Conservation (phyloP, 2,797 vertebrate species). For the Otolemur crassicaudatus region DNA sequence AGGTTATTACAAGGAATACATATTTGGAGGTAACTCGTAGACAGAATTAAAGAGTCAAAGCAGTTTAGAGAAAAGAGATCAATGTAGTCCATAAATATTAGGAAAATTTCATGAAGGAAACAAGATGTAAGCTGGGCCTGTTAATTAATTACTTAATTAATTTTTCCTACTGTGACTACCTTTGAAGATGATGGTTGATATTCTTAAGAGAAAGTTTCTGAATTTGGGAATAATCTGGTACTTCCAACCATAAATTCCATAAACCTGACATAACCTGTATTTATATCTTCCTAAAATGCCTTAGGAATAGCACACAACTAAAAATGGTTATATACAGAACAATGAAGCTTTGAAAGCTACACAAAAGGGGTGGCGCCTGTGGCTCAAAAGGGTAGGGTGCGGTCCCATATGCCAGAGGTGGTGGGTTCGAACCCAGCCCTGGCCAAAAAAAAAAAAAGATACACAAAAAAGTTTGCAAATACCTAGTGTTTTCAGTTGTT, state of each 20-base stretch:
- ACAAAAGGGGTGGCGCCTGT: background rate
- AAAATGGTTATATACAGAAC: background rate
- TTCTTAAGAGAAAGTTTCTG: background rate
- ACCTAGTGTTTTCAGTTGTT: background rate
- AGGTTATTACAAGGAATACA: background rate
- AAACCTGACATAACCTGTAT: background rate
- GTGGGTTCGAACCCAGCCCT: too few relatives aligned
- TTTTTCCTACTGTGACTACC: background rate
- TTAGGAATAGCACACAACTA: conserved; percentile 41
- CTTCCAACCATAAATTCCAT: background rate
- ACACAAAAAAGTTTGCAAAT: background rate
- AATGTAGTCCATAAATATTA: background rate
- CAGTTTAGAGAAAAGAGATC: background rate
- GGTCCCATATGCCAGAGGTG: too few relatives aligned
- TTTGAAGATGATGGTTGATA: background rate
- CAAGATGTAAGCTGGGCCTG: background rate
- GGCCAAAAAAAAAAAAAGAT: background rate
- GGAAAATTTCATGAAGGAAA: background rate
- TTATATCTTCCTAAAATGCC: background rate
- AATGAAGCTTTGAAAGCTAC: background rate
- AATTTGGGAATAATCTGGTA: background rate
- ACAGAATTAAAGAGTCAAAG: background rate
- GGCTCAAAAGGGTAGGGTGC: too few relatives aligned
- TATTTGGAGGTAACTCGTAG: background rate
- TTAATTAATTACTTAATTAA: background rate